Evolutionary conservation across 2,888 invertebrate species (phyloP).

Genomic region (Chromoteleia sp.): DNA sequence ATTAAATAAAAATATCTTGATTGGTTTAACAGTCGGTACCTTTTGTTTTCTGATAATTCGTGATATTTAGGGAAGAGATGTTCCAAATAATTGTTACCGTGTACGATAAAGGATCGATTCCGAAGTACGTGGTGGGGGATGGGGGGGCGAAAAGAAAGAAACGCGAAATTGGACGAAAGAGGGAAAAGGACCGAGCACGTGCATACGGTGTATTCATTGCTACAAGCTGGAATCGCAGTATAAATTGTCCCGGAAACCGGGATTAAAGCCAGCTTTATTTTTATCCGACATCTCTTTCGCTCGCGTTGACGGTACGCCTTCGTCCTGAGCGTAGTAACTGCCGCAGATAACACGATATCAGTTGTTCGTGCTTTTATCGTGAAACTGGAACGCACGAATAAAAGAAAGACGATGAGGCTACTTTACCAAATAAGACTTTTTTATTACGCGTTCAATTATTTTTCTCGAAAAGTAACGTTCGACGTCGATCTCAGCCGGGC

Average conservation of each 20-base stretch:
- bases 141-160: too few species aligned
- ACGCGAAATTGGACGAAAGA: background rate
- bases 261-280: constrained; percentile 49
- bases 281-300: constrained; percentile 26
- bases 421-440: constrained; percentile 37
- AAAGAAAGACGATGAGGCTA: constrained; percentile 29
- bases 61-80: constrained; percentile 49
- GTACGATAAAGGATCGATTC: constrained; percentile 28
- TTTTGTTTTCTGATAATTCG: constrained; percentile 46
- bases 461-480: constrained; percentile 26
- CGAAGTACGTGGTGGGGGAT: too few species aligned
- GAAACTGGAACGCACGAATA: constrained; percentile 32
- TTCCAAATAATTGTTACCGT: constrained; percentile 40
- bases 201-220: constrained; percentile 44
- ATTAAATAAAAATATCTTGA: constrained; percentile 42
- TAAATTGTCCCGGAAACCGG: constrained; percentile 40
- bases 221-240: constrained; percentile 30
- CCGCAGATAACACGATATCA: constrained; percentile 51
- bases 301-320: constrained; percentile 1
- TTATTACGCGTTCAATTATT: constrained; percentile 52
- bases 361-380: constrained; percentile 54
- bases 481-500: constrained; percentile 10
- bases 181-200: background rate
- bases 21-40: constrained; percentile 16
- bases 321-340: constrained; percentile 37